Evolutionary conservation across 1,140 invertebrate genomes (phyloP), one percentile per base, ranked within the genome.

Genomic region (Ceratina calcarata): DNA sequence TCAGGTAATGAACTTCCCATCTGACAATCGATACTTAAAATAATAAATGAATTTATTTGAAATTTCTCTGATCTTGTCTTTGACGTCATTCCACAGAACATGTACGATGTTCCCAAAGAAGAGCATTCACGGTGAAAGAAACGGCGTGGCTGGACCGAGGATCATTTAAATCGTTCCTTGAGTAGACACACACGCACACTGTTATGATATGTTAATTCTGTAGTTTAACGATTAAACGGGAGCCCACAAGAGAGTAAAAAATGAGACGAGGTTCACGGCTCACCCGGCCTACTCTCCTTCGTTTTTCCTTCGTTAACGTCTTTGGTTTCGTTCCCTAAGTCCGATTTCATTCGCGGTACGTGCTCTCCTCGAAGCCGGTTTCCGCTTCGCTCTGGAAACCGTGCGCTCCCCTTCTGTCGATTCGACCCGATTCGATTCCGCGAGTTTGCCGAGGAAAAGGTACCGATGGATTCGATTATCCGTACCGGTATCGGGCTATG

Each of bases 131-230:
- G 49, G 67, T n/a, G 4, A 8, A 15, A 8, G 8, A 10, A 6
- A 45, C 37, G 18, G n/a, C n/a, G 18, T 22, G n/a, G 49, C 18
- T 2, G 15, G 37, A 65, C 53, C 77, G 60, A 65, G 77, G 8
- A 27, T 51, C 53, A 53, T 51, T 62, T 32, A 32, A 15, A 3
- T 13, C 2, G 15, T 8, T 20, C 8, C 2, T 3, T 18, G 16
- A 22, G 22, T 22, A n/a, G 12, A 64, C 27, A 3, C 6, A 53
- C 57, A 18, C 73, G 49, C 27, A 49, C 37, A 10, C 37, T 57
- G 49, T 6, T 69, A 77, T 62, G 83, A 85, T 84, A 85, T 76
- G 83, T 84, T 77, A 57, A 81, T 73, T 81, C 71, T 51, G 45
- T 12, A 20, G 37, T 8, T 85, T 65, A 83, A 76, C 57, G 67